Base-by-base conservation (phyloP, 2,113 vertebrate species). In the Nanorana parkeri region DNA sequence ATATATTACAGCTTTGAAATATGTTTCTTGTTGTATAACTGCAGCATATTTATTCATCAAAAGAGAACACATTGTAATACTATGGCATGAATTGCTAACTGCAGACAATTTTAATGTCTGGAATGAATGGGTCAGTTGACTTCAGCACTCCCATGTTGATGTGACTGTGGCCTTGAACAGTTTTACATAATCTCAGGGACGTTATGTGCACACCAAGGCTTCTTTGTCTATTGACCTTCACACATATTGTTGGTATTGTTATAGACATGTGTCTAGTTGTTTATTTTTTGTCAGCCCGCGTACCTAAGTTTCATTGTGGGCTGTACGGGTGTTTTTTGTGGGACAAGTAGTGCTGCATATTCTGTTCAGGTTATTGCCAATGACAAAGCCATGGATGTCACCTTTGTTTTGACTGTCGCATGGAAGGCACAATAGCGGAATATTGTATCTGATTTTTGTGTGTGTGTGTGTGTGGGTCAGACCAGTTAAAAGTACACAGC, bases 161-260 rank as follows among this genome's bases (percentile, higher is more conserved):
- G 21, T 16, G 24, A 16, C 17, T 13, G 66, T 36, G 20, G 2
- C n/a, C 16, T n/a, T 20, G 0, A 17, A 60, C 58, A 15, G 58
- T 24, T 81, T 81, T n/a, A 28, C 36, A 54, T 72, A 17, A 63
- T 63, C 8, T 32, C 20, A 21, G 68, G 19, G 13, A 28, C 56
- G 23, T 19, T 32, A 47, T 55, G 29, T 60, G 16, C 65, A 58
- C 7, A 58, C 16, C 52, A 17, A 17, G 10, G 17, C 1, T 4
- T 29, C 21, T 32, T 36, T 73, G 56, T 81, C 23, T 81, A 11
- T 68, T 72, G 24, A 65, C 68, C 79, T 81, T 81, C 41, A 71
- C 15, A 21, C 19, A 19, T 36, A 65, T 72, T 65, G 58, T 41
- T 32, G 21, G 17, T 72, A 36, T 60, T 61, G 20, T 29, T 68